These are phyloP conservation scores for Eulacestoma nigropectus DNA, from an alignment of 2,113 vertebrate species.

Conservation along the genomic window DNA sequence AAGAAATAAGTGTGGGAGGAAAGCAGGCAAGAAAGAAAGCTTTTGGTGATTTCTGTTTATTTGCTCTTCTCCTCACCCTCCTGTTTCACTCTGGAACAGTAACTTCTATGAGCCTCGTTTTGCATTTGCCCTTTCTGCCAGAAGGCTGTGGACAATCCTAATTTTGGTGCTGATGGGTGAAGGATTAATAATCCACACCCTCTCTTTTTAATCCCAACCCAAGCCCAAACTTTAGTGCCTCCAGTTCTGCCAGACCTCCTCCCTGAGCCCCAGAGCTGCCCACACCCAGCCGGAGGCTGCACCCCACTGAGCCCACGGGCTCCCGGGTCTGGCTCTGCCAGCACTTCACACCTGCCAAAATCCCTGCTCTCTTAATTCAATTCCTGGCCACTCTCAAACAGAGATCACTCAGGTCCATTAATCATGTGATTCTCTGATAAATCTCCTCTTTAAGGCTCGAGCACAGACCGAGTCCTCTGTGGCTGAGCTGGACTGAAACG, in stretches of 20 bases:
- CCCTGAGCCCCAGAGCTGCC: background rate
- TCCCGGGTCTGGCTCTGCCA: background rate
- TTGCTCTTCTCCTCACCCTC: background rate
- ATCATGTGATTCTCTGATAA: conserved; percentile 50
- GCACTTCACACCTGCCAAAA: background rate
- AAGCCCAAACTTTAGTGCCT: background rate
- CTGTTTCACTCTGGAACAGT: background rate
- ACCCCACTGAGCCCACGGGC: background rate
- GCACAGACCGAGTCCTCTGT: background rate
- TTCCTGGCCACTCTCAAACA: background rate
- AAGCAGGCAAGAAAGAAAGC: conserved; percentile 66
- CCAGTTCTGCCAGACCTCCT: background rate
- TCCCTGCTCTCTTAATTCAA: background rate
- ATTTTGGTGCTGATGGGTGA: background rate
- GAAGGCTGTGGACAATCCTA: background rate
- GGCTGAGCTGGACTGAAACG: background rate
- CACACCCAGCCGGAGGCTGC: background rate
- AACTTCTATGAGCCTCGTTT: background rate
- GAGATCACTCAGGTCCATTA: conserved; percentile 19
- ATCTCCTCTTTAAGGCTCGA: background rate
- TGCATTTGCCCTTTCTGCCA: background rate
- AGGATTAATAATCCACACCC: background rate
- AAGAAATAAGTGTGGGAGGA: conserved; percentile 66
- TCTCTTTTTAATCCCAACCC: background rate
- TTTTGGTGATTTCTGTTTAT: conserved; percentile 11